Conservation (phyloP, 2,113 vertebrate species). For the Ceyx melanurus region DNA sequence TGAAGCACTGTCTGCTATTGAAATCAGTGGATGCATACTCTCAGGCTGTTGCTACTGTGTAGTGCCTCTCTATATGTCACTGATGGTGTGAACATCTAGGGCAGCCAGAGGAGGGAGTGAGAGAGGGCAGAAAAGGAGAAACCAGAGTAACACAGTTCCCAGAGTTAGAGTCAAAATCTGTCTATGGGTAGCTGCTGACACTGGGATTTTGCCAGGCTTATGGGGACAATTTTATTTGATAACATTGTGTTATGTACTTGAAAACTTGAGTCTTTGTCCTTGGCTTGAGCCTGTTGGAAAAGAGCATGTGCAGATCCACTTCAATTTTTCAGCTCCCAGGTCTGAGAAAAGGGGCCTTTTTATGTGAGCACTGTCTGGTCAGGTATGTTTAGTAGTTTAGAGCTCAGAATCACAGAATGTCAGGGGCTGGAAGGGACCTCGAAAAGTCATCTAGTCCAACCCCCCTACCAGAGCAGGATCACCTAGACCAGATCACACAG, state of each 20-base stretch:
- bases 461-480: too few species aligned
- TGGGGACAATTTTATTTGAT: background rate
- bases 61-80: background rate
- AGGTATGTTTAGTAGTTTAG: background rate
- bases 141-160: background rate
- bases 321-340: background rate
- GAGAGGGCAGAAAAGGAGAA: background rate
- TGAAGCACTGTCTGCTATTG: background rate
- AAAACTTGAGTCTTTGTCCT: background rate
- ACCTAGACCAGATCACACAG: too few species aligned
- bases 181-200: background rate
- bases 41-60: constrained; percentile 34
- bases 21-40: constrained; percentile 5
- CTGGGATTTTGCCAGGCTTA: background rate
- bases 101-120: background rate
- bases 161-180: background rate
- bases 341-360: background rate
- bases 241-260: background rate
- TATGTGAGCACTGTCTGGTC: background rate
- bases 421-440: too few species aligned
- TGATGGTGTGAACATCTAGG: background rate
- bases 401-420: background rate
- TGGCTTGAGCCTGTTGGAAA: background rate
- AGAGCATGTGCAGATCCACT: background rate
- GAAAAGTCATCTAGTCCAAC: too few species aligned